Percentiles rank a stretch among this genome's conserved stretches.
phyloP scores from a whole-genome alignment of 2,888 invertebrate genomes.

The Elmis aenea region DNA sequence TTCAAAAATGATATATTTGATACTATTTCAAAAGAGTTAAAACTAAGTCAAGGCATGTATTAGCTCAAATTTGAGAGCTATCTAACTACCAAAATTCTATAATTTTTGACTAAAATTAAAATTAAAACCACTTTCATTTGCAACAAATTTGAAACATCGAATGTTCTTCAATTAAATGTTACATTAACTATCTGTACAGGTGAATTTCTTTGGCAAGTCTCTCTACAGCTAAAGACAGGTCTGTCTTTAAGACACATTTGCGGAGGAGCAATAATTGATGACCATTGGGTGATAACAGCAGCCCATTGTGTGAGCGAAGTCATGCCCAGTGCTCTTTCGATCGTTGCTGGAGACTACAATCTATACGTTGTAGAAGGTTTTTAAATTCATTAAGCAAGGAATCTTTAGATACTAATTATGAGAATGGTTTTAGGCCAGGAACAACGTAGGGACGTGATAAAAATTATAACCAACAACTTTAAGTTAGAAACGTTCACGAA shows the following conservation, averaged over 20 bases:
- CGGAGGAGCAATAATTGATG: conserved; percentile 29
- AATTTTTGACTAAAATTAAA: no score
- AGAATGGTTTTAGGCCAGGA: conserved; percentile 21
- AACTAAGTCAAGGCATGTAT: no score
- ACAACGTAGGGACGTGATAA: conserved; percentile 24
- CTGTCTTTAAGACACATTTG: conserved; percentile 26
- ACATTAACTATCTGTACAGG: no score
- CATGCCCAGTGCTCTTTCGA: conserved; percentile 13
- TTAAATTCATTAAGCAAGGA: not conserved
- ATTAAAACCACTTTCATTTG: no score
- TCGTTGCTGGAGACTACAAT: conserved; percentile 30
- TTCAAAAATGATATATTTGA: no score
- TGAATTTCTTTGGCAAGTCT: conserved; percentile 34
- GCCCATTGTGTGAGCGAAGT: conserved; percentile 29
- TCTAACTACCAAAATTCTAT: no score
- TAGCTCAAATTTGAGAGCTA: no score
- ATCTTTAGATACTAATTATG: conserved; percentile 4
- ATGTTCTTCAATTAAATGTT: no score
- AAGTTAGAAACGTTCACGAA: conserved; percentile 28
- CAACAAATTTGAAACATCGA: no score
- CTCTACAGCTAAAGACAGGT: conserved; percentile 24
- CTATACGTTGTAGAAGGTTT: conserved; percentile 27
- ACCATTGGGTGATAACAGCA: conserved; percentile 31
- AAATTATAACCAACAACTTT: conserved; percentile 24
- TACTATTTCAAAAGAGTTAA: no score